A percentile compares a stretch with the other conserved stretches of the same genome.
These are phyloP conservation scores for Chelon auratus DNA, from an alignment of 2,797 vertebrate species.

Conservation along the genomic window DNA sequence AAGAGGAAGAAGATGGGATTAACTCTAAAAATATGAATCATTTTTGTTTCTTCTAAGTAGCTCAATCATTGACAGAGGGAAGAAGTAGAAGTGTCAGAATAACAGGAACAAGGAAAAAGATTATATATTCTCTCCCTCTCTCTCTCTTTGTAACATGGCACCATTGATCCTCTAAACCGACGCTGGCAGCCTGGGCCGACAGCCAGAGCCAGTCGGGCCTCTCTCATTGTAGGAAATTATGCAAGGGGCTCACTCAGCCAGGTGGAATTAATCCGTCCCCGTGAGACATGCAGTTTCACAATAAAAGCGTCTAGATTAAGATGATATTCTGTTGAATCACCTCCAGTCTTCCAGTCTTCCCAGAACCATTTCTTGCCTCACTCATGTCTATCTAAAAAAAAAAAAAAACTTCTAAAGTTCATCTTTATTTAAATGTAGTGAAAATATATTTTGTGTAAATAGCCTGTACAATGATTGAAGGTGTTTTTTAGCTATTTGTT, in stretches of 20 bases:
- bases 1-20: neutral
- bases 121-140: neutral
- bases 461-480: neutral
- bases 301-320: conserved; percentile 16
- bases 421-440: neutral
- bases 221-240: conserved; percentile 26
- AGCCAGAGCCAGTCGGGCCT: conserved; percentile 14
- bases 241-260: conserved; percentile 51
- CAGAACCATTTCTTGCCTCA: neutral
- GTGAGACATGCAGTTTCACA: conserved; percentile 24
- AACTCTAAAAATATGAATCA: too few relatives aligned
- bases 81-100: neutral
- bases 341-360: neutral
- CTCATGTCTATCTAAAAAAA: neutral
- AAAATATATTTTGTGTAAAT: neutral
- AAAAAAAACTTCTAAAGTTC: neutral
- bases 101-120: conserved; percentile 23
- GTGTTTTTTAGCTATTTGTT: neutral
- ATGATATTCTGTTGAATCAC: conserved; percentile 20
- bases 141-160: neutral
- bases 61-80: rapidly evolving
- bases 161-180: neutral
- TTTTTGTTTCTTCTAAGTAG: too few relatives aligned
- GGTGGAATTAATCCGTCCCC: conserved; percentile 43
- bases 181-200: neutral